Conservation (phyloP, 2,113 vertebrate genomes). For the Phyllopteryx taeniolatus region DNA sequence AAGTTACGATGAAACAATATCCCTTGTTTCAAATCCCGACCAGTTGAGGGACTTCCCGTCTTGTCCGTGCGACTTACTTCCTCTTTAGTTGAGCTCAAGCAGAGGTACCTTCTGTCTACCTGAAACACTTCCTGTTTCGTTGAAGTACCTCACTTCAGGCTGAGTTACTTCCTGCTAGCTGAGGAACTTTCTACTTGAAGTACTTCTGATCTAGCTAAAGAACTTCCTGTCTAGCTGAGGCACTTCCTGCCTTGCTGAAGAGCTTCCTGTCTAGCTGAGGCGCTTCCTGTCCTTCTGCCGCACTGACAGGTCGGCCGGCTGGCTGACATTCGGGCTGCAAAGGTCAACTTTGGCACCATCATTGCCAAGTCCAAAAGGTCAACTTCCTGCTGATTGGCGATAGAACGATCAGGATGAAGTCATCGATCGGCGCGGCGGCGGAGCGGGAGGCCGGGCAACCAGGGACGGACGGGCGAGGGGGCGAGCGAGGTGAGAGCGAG, state of each 20-base stretch:
- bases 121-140: too few relatives aligned
- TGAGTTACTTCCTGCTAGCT: too few relatives aligned
- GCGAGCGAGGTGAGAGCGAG: background rate
- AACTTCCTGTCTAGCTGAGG: conserved; percentile 39
- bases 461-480: background rate
- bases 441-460: conserved; percentile 50
- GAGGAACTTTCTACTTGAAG: too few relatives aligned
- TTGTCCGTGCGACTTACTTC: too few relatives aligned
- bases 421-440: conserved; percentile 83
- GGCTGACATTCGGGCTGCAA: conserved; percentile 85
- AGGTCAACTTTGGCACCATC: conserved; percentile 77
- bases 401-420: conserved; percentile 98
- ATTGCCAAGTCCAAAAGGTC: conserved; percentile 97
- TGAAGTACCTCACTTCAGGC: too few relatives aligned
- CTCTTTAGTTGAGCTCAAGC: too few relatives aligned
- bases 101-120: too few relatives aligned
- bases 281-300: conserved; percentile 49
- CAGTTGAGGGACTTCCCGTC: too few relatives aligned
- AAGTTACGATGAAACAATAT: too few relatives aligned
- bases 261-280: conserved; percentile 1
- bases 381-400: conserved; percentile 97
- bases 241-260: conserved; percentile 43
- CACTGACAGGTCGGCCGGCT: conserved; percentile 88
- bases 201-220: too few relatives aligned
- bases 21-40: too few relatives aligned